Evolutionary conservation across 2,797 vertebrate genomes (phyloP).

Genomic region (Trichosurus vulpecula): DNA sequence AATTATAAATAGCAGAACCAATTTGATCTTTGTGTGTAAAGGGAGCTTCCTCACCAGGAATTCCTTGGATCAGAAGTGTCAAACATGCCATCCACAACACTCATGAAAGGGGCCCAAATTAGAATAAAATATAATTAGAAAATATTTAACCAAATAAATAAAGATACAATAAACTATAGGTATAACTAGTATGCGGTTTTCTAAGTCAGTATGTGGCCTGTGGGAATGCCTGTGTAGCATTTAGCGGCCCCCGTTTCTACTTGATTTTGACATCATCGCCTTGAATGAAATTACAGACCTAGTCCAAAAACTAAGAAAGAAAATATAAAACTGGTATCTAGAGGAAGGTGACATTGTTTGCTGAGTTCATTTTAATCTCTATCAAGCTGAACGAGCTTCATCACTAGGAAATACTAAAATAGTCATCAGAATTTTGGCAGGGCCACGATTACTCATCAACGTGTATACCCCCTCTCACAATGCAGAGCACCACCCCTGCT

Average conservation of each 20-base stretch:
- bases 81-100: not conserved
- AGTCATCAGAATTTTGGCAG: not conserved
- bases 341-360: conserved; percentile 29
- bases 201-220: not conserved
- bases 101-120: not conserved
- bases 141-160: not conserved
- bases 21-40: not conserved
- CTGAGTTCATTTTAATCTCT: conserved; percentile 14
- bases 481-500: not conserved
- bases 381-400: not conserved
- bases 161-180: not conserved
- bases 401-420: not conserved
- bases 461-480: not conserved
- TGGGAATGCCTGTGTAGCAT: not conserved
- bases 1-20: not conserved
- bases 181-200: not conserved
- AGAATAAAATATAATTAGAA: not conserved
- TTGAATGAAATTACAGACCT: not conserved
- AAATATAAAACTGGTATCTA: conserved; percentile 63
- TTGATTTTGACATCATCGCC: not conserved
- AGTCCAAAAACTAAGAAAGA: not conserved
- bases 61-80: not conserved
- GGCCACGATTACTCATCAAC: not conserved
- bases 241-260: not conserved
- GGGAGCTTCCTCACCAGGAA: not conserved